phyloP scores from a whole-genome alignment of 2,888 invertebrate genomes.

The Pycnomerus fuliginosus region DNA sequence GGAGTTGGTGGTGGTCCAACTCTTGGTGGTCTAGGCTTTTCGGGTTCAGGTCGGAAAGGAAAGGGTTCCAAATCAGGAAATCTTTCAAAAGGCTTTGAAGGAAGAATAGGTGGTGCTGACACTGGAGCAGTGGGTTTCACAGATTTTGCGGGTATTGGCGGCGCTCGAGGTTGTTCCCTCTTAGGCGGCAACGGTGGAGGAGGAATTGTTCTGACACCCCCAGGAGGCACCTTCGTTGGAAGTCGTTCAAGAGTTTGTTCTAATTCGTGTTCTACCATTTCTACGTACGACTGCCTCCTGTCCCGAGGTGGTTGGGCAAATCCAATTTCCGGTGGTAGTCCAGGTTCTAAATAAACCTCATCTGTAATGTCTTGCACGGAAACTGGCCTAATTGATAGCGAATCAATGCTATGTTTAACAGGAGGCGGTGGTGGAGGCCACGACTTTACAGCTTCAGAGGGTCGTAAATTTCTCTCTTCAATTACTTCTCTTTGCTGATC shows the following conservation, averaged over 20 bases:
- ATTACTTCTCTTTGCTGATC: conserved; percentile 36
- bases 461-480: conserved; percentile 51
- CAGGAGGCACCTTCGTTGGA: conserved; percentile 57
- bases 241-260: conserved; percentile 56
- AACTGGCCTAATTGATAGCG: conserved; percentile 46
- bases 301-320: conserved; percentile 57
- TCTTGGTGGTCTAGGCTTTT: conserved; percentile 48
- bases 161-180: conserved; percentile 51
- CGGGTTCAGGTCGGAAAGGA: conserved; percentile 54
- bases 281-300: conserved; percentile 59
- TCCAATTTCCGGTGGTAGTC: conserved; percentile 67
- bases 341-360: conserved; percentile 62
- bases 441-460: conserved; percentile 54
- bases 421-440: conserved; percentile 55
- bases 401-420: conserved; percentile 35
- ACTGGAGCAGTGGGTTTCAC: conserved; percentile 35
- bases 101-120: conserved; percentile 37
- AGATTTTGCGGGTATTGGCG: conserved; percentile 49
- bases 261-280: conserved; percentile 59
- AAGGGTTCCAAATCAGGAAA: conserved; percentile 56
- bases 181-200: conserved; percentile 53
- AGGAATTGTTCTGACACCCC: conserved; percentile 59
- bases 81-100: conserved; percentile 48
- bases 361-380: conserved; percentile 53
- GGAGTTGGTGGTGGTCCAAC: conserved; percentile 60